Evolutionary conservation across 2,888 invertebrate genomes (phyloP).

Genomic region (Oscheius sp.): DNA sequence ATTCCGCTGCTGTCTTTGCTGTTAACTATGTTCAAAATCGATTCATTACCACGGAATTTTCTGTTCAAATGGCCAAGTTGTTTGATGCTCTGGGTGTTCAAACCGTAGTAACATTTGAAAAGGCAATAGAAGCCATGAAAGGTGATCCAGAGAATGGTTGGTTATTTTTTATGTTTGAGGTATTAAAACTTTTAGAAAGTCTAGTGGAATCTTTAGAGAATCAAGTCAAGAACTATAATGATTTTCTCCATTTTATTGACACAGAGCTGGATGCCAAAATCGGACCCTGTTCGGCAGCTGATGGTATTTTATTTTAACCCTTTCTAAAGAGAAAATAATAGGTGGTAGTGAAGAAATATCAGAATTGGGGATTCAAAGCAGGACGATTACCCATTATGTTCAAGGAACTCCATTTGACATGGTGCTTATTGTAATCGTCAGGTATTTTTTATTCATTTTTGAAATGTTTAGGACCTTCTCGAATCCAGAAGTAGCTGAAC

Average conservation of each 20-base stretch:
- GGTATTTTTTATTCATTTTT: slow-evolving; percentile 29
- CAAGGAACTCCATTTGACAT: slow-evolving; percentile 45
- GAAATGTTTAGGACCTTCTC: slow-evolving; percentile 45
- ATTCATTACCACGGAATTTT: slow-evolving; percentile 47
- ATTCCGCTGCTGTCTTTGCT: slow-evolving; percentile 45
- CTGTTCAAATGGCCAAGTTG: slow-evolving; percentile 47
- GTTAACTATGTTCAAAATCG: slow-evolving; percentile 54
- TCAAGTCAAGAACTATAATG: slow-evolving; percentile 1
- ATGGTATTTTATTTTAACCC: neutral
- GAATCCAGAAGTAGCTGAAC: slow-evolving; percentile 47
- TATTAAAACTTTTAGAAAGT: neutral
- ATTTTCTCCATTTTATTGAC: slow-evolving; percentile 1
- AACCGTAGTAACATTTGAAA: slow-evolving; percentile 34
- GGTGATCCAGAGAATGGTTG: slow-evolving; percentile 13
- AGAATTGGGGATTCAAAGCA: slow-evolving; percentile 46
- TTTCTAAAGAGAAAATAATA: neutral
- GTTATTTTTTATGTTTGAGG: no score
- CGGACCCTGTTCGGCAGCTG: slow-evolving; percentile 21
- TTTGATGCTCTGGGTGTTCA: slow-evolving; percentile 44
- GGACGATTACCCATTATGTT: slow-evolving; percentile 50
- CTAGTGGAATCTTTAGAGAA: slow-evolving; percentile 6
- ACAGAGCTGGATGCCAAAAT: slow-evolving; percentile 13
- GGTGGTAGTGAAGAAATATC: slow-evolving; percentile 32
- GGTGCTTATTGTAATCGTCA: slow-evolving; percentile 48
- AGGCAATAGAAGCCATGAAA: slow-evolving; percentile 36